Base-by-base conservation (phyloP, 2,113 vertebrate species). In the Peromyscus leucopus region DNA sequence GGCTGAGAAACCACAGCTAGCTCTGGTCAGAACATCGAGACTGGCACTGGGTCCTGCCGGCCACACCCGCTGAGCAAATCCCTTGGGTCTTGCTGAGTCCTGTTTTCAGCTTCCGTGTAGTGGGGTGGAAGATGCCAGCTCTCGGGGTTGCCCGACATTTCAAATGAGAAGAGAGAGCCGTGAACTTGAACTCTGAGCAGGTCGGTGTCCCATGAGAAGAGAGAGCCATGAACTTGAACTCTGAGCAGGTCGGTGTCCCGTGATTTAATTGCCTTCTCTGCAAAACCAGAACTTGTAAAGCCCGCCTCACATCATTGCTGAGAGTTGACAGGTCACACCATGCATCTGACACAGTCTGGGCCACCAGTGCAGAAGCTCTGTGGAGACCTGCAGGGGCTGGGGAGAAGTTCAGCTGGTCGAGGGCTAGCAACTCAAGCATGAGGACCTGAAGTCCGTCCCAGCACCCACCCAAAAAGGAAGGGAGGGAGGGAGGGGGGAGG, bases 351-450 rank as follows among this genome's bases (percentile, higher is more conserved):
- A 42, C 3, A 19, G 42, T 69, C 59, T 80, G 19, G 57, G 4
- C 5, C 26, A n/a, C 72, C 36, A 5, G 9, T 1, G 8, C 1
- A 0, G 21, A 74, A 57, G 36, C n/a, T 79, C 72, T 5, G 57
- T 51, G 31, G 26, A 90, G 90, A 51, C 5, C 1, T 1, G 6
- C 67, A 0, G 4, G 39, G 63, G 1, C n/a, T 16, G 83, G 83
- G n/a, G 16, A 10, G 15, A 42, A 7, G 26, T 31, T 46, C 39
- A 65, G 57, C 6, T 42, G 26, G 80, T 84, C 16, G 26, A 16
- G 3, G 39, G 57, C 22, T 61, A 16, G 55, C 11, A 83, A 31
- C 2, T 15, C 22, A 16, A 39, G 24, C 26, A 8, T 46, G 15
- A 65, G 26, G 15, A 31, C 8, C 7, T 1, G 82, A 84, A 13